A percentile compares a stretch with the other conserved stretches of the same genome.
These are phyloP conservation scores for Cololabis saira DNA, from an alignment of 2,113 vertebrate species.

Conservation along the genomic window DNA sequence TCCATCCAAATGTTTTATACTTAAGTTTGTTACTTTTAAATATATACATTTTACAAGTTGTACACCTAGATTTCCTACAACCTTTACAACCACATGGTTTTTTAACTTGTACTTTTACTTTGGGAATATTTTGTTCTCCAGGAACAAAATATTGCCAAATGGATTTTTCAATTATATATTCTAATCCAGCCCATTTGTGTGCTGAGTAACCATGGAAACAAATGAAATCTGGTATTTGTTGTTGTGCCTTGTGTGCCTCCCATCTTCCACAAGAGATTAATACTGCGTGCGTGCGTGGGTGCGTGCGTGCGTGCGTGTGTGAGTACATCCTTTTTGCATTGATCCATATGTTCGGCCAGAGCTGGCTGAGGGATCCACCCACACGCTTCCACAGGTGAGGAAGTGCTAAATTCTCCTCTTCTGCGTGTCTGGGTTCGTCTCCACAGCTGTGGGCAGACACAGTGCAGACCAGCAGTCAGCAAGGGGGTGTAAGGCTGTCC, in stretches of 20 bases:
- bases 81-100: too few species aligned
- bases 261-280: slow-evolving; percentile 22
- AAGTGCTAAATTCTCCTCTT: slow-evolving; percentile 70
- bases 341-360: slow-evolving; percentile 28
- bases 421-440: slow-evolving; percentile 56
- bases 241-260: slow-evolving; percentile 25
- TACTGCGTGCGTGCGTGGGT: not conserved
- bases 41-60: too few species aligned
- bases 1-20: too few species aligned
- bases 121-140: slow-evolving; percentile 9
- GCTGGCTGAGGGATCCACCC: slow-evolving; percentile 14
- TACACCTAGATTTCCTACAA: too few species aligned
- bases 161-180: slow-evolving; percentile 46
- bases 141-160: slow-evolving; percentile 40
- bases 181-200: slow-evolving; percentile 37
- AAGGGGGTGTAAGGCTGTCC: slow-evolving; percentile 27
- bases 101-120: too few species aligned
- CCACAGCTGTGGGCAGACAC: slow-evolving; percentile 63
- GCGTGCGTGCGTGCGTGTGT: slow-evolving; percentile 1
- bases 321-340: slow-evolving; percentile 9
- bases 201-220: slow-evolving; percentile 56
- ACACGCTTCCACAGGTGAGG: slow-evolving; percentile 46
- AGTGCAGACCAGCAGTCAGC: slow-evolving; percentile 47
- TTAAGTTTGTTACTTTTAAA: too few species aligned
- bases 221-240: slow-evolving; percentile 50